These are phyloP conservation scores for Myxocyprinus asiaticus DNA, from an alignment of 2,113 vertebrate species.

Conservation along the genomic window DNA sequence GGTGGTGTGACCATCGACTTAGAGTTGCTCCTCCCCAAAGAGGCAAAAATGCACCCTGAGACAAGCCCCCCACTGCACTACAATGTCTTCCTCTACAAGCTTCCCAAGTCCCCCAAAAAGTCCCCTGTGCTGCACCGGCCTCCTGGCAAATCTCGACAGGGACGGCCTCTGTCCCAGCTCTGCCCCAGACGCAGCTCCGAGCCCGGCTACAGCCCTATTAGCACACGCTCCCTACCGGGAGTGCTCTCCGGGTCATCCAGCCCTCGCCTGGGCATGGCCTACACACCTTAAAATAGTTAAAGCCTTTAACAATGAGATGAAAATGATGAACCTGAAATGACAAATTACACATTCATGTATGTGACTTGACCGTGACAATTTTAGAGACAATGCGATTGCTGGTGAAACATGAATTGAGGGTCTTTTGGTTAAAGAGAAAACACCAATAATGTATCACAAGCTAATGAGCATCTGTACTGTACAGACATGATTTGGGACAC, in stretches of 20 bases:
- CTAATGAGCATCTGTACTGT: too few species aligned
- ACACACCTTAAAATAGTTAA: conserved; percentile 38
- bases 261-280: conserved; percentile 35
- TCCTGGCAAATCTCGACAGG: conserved; percentile 33
- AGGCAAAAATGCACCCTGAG: conserved; percentile 68
- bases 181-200: conserved; percentile 60
- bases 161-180: conserved; percentile 39
- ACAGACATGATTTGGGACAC: too few species aligned
- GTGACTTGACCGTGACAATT: background rate
- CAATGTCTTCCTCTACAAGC: conserved; percentile 74
- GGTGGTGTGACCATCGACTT: conserved; percentile 76
- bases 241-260: conserved; percentile 56
- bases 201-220: conserved; percentile 63
- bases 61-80: conserved; percentile 68
- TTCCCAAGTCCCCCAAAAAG: conserved; percentile 60
- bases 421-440: too few species aligned
- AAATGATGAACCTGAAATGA: background rate
- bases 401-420: background rate
- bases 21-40: conserved; percentile 77
- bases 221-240: conserved; percentile 71
- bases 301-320: background rate
- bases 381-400: conserved; percentile 2
- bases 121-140: conserved; percentile 47
- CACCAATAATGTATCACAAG: too few species aligned
- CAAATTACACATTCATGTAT: background rate